Conservation (phyloP, 2,888 invertebrate species). For the Ornithoptera alexandrae region DNA sequence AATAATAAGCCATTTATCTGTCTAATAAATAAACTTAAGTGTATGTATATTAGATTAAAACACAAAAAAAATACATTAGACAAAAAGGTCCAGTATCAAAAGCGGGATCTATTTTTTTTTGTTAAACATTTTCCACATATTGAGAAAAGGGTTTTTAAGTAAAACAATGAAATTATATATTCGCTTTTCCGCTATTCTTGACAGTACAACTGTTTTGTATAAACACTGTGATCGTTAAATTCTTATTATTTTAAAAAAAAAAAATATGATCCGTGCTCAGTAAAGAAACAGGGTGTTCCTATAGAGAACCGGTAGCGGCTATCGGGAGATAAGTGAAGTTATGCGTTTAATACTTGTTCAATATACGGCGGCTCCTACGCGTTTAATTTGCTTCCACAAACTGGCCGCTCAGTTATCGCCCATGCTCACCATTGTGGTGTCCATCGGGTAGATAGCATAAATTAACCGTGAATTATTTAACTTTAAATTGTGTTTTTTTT, state of each 20-base stretch:
- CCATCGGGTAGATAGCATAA: constrained; percentile 29
- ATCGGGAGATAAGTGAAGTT: constrained; percentile 32
- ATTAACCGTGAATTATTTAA: constrained; percentile 21
- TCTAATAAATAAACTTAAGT: no score
- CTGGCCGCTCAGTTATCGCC: constrained; percentile 27
- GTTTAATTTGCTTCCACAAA: constrained; percentile 58
- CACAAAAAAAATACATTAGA: no score
- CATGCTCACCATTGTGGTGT: constrained; percentile 30
- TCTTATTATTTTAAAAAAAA: constrained; percentile 44
- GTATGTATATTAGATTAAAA: no score
- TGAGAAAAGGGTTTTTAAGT: no score
- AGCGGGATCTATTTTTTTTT: no score
- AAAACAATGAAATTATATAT: no score
- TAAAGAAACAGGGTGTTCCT: constrained; percentile 36
- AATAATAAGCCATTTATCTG: no score
- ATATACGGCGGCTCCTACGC: constrained; percentile 44
- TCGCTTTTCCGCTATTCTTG: constrained; percentile 2
- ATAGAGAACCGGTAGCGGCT: constrained; percentile 32
- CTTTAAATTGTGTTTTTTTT: constrained; percentile 1
- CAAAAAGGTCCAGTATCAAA: no score
- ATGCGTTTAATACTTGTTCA: constrained; percentile 41
- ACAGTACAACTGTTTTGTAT: constrained; percentile 35
- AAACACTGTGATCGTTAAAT: constrained; percentile 42
- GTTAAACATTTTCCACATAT: no score
- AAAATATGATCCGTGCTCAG: constrained; percentile 39